Evolutionary conservation across 2,888 invertebrate species (phyloP).

Genomic region (Cybosia mesomella): DNA sequence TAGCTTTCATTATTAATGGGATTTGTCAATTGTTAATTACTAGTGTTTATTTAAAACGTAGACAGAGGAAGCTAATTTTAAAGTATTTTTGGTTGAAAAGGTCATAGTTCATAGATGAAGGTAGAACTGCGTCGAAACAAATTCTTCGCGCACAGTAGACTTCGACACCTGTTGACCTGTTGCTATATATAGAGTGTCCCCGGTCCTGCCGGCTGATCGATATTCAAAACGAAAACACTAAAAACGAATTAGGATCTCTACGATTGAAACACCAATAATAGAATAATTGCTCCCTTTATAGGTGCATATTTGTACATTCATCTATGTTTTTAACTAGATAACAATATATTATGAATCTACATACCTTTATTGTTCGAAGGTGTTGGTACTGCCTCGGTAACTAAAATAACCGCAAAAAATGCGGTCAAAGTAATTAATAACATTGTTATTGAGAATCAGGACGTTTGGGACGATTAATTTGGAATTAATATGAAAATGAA

Average conservation of each 20-base stretch:
- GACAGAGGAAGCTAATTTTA: not conserved
- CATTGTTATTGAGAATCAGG: conserved; percentile 60
- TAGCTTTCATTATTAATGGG: not conserved
- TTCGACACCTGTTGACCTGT: conserved; percentile 76
- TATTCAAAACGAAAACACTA: conserved; percentile 64
- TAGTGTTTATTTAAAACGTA: too few species aligned
- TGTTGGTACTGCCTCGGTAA: conserved; percentile 74
- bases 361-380: conserved; percentile 80
- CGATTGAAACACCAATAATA: conserved; percentile 19
- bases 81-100: conserved; percentile 51
- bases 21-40: not conserved
- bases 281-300: conserved; percentile 8
- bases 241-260: conserved; percentile 30
- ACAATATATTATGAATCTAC: conserved; percentile 22
- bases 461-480: conserved; percentile 45
- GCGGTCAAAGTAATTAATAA: conserved; percentile 78
- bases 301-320: not conserved
- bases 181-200: conserved; percentile 81
- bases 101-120: conserved; percentile 61
- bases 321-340: conserved; percentile 6
- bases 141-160: conserved; percentile 63
- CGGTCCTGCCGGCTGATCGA: conserved; percentile 69
- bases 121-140: conserved; percentile 67
- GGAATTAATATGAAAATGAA: conserved; percentile 48
- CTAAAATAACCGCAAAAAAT: conserved; percentile 76